phyloP scores from a whole-genome alignment of 2,888 invertebrate genomes.

The Leucophenga montana region DNA sequence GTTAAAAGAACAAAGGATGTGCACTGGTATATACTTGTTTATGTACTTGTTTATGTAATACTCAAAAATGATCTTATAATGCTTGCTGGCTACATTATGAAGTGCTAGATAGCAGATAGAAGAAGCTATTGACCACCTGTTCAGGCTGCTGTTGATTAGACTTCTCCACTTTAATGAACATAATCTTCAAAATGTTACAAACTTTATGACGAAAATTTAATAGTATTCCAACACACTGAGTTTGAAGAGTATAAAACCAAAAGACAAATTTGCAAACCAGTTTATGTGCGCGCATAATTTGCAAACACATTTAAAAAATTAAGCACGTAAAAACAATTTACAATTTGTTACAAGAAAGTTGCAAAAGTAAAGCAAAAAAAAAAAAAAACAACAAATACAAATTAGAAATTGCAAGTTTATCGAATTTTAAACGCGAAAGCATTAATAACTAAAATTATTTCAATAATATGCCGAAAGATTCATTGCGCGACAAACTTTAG shows the following conservation, averaged over 20 bases:
- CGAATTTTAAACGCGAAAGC: slow-evolving; percentile 28
- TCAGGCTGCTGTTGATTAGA: too few species aligned
- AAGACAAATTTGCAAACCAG: slow-evolving; percentile 2
- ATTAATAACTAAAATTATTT: neutral
- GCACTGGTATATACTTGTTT: too few species aligned
- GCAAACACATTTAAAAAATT: slow-evolving; percentile 7
- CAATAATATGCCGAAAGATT: slow-evolving; percentile 27
- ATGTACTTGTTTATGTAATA: too few species aligned
- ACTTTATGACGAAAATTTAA: neutral
- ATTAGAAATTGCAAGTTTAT: slow-evolving; percentile 26
- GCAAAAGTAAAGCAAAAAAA: slow-evolving; percentile 3
- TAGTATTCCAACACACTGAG: neutral
- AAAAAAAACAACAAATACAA: slow-evolving; percentile 8
- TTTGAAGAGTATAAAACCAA: too few species aligned
- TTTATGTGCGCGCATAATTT: slow-evolving; percentile 1
- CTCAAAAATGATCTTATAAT: too few species aligned
- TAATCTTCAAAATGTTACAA: slow-evolving; percentile 49
- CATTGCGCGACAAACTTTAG: slow-evolving; percentile 24
- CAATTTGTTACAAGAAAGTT: neutral
- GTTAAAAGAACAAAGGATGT: too few species aligned
- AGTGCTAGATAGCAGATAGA: too few species aligned
- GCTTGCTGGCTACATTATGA: too few species aligned
- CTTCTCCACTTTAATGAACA: neutral
- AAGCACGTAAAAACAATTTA: slow-evolving; percentile 20
- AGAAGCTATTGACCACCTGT: too few species aligned